phyloP scores from a whole-genome alignment of 2,888 invertebrate species.

The Ommatoiulus sabulosus region DNA sequence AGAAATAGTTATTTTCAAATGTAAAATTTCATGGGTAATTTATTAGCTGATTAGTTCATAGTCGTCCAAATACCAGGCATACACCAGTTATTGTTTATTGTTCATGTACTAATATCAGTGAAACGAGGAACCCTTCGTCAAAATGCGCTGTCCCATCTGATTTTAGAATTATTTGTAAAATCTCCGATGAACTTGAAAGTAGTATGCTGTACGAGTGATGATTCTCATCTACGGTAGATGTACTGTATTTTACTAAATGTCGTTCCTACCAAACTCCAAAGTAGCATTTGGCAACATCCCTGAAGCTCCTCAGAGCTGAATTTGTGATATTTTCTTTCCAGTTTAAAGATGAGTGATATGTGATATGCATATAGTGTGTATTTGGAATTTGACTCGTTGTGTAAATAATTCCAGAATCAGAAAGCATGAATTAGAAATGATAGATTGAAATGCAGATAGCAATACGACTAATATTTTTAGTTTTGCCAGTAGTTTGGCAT shows the following conservation, averaged over 20 bases:
- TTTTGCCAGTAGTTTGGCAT: not conserved
- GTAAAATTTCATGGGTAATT: not conserved
- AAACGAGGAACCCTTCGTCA: not conserved
- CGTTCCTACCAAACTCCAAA: constrained; percentile 13
- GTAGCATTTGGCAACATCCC: not conserved
- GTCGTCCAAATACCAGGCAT: not conserved
- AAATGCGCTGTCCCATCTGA: not conserved
- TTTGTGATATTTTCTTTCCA: constrained; percentile 2
- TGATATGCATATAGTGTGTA: not conserved
- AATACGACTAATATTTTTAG: not conserved
- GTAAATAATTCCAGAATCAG: not conserved
- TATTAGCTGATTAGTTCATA: not conserved
- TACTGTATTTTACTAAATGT: not conserved
- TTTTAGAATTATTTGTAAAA: not conserved
- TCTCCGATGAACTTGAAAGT: not conserved
- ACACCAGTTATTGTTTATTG: not conserved
- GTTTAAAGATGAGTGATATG: not conserved
- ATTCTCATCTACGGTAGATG: not conserved
- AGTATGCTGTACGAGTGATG: not conserved
- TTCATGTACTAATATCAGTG: not conserved
- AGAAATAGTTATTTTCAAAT: not conserved
- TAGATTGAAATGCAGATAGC: not conserved
- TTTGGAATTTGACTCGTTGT: not conserved
- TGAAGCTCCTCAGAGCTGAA: constrained; percentile 3
- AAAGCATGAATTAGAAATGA: not conserved